Base-by-base conservation (phyloP, 2,113 vertebrate species). In the Hemicordylus capensis region DNA sequence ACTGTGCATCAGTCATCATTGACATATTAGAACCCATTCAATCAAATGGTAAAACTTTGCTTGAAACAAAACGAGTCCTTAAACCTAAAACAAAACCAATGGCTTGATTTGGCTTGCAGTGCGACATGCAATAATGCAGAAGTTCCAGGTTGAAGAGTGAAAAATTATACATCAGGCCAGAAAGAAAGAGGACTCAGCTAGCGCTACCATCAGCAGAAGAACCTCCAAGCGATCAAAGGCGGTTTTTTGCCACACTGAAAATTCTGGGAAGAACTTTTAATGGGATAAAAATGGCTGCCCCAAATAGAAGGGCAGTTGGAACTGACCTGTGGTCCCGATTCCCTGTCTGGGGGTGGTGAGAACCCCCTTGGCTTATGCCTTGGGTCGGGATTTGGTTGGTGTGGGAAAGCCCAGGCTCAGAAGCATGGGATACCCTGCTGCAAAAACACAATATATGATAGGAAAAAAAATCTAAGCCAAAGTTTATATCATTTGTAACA, bases 391-490 rank as follows among this genome's bases (percentile, higher is more conserved):
- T 94, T 95, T 95, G 95, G 94, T 96, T 96, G 95, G 94, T 91
- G 95, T 96, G 95, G 93, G 96, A 96, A 96, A 96, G 95, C 96
- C 96, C 96, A 96, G 96, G 94, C 95, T 96, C 96, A 94, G 96
- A 96, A 96, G 95, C 95, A 96, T 96, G 96, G 94, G 96, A 95
- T 95, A 95, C 96, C 95, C 95, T 96, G 95, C 96, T 97, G 96
- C 95, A 95, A 96, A 97, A 96, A 96, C 95, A 97, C 95, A 97
- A 97, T 96, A 96, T 96, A 95, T 95, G 95, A 96, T 72, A 96
- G 93, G 63, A 39, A 31, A 58, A 96, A 93, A 87, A 96, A 92
- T 95, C 96, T 95, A 94, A 97, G 94, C 93, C 95, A 95, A 94
- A 93, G 86, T 91, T 89, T 0, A 85, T 84, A 95, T 88, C 70